Evolutionary conservation across 2,113 vertebrate genomes (phyloP).

Genomic region (Oryzias melastigma): DNA sequence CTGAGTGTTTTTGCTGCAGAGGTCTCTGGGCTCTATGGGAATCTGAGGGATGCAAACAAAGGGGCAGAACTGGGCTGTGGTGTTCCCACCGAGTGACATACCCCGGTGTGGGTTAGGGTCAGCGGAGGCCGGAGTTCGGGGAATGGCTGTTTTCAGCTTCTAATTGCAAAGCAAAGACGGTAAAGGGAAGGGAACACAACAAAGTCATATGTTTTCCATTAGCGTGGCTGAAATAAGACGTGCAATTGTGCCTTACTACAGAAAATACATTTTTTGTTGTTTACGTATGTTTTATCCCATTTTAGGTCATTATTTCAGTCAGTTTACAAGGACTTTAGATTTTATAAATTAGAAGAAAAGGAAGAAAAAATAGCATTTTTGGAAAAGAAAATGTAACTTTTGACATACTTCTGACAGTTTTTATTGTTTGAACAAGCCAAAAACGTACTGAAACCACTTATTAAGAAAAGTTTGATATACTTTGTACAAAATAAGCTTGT

Average conservation of each 20-base stretch:
- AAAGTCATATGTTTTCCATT: constrained; percentile 62
- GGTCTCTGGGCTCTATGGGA: constrained; percentile 52
- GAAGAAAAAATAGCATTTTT: no score
- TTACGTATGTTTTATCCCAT: no score
- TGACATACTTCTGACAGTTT: no score
- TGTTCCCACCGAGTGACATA: constrained; percentile 73
- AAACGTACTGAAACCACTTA: no score
- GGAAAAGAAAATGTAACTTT: no score
- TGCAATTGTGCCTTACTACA: neutral
- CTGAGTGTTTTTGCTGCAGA: constrained; percentile 57
- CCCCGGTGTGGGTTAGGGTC: constrained; percentile 50
- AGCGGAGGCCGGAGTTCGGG: constrained; percentile 40
- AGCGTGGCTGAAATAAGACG: neutral
- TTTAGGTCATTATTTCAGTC: no score
- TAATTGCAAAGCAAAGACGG: constrained; percentile 30
- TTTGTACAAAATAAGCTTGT: no score
- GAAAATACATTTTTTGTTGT: no score
- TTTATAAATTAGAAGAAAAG: no score
- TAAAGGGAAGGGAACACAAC: constrained; percentile 28
- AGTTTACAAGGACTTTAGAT: no score
- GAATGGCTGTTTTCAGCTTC: constrained; percentile 41
- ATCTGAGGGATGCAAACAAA: constrained; percentile 60
- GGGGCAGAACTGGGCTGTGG: constrained; percentile 64
- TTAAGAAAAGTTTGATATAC: no score
- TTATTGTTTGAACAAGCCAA: no score